phyloP scores from a whole-genome alignment of 2,797 vertebrate species.

The Staurois parvus region DNA sequence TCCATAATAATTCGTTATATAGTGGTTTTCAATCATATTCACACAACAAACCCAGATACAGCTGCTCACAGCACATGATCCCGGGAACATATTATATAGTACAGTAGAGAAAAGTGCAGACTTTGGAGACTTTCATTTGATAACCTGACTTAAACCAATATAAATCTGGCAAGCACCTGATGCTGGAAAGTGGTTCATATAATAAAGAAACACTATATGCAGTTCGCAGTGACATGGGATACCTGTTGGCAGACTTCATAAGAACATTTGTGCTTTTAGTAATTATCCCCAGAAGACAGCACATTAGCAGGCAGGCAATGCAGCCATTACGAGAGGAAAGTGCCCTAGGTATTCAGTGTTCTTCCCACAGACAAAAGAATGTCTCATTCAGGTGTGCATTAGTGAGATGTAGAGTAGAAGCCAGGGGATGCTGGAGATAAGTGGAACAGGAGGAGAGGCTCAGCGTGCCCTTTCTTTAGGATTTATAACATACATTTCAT shows the following conservation, averaged over 20 bases:
- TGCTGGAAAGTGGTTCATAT: no score
- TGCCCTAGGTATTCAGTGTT: background rate
- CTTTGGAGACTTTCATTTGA: no score
- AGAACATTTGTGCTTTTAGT: slow-evolving; percentile 33
- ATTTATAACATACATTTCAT: no score
- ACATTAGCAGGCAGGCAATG: slow-evolving; percentile 22
- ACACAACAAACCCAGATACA: no score
- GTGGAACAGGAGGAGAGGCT: background rate
- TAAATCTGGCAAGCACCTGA: no score
- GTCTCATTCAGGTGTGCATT: slow-evolving; percentile 42
- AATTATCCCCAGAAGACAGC: slow-evolving; percentile 1
- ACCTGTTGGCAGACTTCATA: background rate
- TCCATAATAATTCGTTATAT: no score
- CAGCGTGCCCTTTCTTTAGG: background rate
- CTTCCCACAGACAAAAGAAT: slow-evolving; percentile 21
- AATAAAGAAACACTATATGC: background rate
- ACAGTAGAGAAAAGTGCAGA: no score
- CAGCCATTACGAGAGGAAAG: slow-evolving; percentile 15
- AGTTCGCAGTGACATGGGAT: background rate
- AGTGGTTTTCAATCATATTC: no score
- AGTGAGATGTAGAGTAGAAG: slow-evolving; percentile 10
- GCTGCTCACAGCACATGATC: no score
- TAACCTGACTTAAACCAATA: no score
- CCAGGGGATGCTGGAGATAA: background rate
- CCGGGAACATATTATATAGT: no score